Conservation (phyloP, 2,888 invertebrate species). For the Stenodera caucasica region DNA sequence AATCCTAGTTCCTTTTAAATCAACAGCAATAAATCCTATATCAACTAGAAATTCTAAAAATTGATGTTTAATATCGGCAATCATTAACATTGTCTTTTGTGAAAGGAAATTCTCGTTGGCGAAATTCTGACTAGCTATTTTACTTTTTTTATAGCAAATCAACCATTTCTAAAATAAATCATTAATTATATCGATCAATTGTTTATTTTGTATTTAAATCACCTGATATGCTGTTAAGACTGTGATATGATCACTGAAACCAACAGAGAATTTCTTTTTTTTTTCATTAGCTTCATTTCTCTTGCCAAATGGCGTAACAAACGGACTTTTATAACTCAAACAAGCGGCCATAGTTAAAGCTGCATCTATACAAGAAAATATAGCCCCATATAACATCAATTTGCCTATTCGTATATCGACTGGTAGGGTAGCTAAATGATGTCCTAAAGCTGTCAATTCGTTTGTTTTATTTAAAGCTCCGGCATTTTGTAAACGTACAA, state of each 20-base stretch:
- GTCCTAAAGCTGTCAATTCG: conserved; percentile 84
- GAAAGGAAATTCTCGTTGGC: conserved; percentile 85
- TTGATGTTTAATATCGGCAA: conserved; percentile 86
- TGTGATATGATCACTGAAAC: conserved; percentile 88
- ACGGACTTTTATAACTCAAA: conserved; percentile 79
- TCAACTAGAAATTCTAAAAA: conserved; percentile 73
- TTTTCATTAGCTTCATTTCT: conserved; percentile 71
- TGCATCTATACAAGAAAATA: conserved; percentile 91
- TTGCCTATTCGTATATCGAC: conserved; percentile 91
- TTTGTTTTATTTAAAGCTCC: conserved; percentile 86
- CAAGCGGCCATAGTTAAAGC: conserved; percentile 87
- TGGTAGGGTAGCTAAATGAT: conserved; percentile 86
- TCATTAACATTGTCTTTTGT: conserved; percentile 75
- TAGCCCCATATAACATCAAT: conserved; percentile 85
- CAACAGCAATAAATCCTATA: conserved; percentile 76
- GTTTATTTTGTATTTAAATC: conserved; percentile 27
- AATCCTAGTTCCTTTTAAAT: conserved; percentile 61
- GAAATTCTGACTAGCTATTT: conserved; percentile 74
- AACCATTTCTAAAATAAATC: conserved; percentile 71
- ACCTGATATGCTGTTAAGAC: conserved; percentile 83
- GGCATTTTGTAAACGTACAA: conserved; percentile 71
- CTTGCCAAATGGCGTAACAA: conserved; percentile 74
- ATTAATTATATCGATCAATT: background rate
- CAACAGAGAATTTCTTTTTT: conserved; percentile 73
- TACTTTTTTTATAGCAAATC: conserved; percentile 67